phyloP scores from a whole-genome alignment of 1,140 invertebrate genomes.

The Ceratina japonica region DNA sequence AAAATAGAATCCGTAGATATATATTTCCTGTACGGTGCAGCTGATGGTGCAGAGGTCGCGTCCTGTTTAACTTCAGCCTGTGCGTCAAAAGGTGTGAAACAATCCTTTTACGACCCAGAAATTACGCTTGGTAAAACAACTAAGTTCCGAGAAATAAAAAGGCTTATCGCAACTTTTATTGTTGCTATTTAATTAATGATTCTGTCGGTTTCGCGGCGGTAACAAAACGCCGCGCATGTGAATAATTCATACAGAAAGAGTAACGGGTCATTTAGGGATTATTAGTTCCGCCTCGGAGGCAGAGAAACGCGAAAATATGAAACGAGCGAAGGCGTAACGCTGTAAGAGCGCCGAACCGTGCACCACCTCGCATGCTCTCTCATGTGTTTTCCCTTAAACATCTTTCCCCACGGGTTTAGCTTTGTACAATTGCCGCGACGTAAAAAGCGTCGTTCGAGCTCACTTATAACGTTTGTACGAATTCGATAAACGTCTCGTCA shows the following conservation, averaged over 20 bases:
- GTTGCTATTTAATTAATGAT: background rate
- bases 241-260: conserved; percentile 17
- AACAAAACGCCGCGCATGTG: background rate
- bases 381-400: conserved; percentile 52
- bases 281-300: conserved; percentile 65
- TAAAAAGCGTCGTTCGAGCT: conserved; percentile 25
- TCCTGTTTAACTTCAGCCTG: background rate
- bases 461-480: conserved; percentile 12
- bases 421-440: conserved; percentile 1
- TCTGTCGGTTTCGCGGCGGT: background rate
- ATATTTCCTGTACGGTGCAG: conserved; percentile 32
- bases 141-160: background rate
- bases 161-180: too few relatives aligned
- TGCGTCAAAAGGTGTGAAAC: too few relatives aligned
- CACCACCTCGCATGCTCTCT: conserved; percentile 41
- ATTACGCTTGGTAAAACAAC: background rate
- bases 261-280: conserved; percentile 68
- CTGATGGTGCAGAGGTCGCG: conserved; percentile 21
- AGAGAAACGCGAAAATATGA: conserved; percentile 53
- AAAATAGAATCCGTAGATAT: conserved; percentile 47
- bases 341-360: conserved; percentile 54
- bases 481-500: too few relatives aligned
- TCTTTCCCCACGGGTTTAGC: conserved; percentile 13
- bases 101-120: background rate
- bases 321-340: conserved; percentile 25